Evolutionary conservation across 1,140 invertebrate species (phyloP).

Genomic region (Heliconius himera): DNA sequence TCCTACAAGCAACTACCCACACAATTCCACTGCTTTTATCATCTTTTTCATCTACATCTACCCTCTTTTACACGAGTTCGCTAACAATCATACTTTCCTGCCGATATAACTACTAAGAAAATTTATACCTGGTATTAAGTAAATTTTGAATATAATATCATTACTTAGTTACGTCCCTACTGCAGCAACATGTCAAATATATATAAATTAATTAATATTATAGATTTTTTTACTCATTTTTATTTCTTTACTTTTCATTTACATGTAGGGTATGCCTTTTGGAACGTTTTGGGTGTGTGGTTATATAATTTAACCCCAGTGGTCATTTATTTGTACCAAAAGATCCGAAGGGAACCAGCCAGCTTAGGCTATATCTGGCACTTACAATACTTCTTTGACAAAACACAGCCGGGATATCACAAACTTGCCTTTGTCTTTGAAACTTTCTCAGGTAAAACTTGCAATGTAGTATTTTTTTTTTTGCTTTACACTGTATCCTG

Average conservation of each 20-base stretch:
- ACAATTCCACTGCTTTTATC: too few relatives aligned
- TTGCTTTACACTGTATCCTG: too few relatives aligned
- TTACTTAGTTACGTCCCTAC: not conserved
- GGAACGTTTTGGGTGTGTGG: constrained; percentile 64
- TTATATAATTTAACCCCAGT: constrained; percentile 66
- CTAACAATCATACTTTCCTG: too few relatives aligned
- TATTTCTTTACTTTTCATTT: not conserved
- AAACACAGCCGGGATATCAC: constrained; percentile 58
- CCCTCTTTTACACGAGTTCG: too few relatives aligned
- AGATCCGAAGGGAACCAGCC: constrained; percentile 46
- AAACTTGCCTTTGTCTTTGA: constrained; percentile 61
- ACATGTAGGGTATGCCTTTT: constrained; percentile 59
- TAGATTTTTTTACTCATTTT: not conserved
- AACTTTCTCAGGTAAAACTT: constrained; percentile 55
- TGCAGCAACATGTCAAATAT: not conserved
- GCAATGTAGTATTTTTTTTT: not conserved
- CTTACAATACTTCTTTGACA: constrained; percentile 66
- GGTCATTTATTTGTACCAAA: constrained; percentile 54
- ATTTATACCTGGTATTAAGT: too few relatives aligned
- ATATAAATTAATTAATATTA: not conserved
- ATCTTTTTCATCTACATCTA: too few relatives aligned
- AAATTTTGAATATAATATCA: too few relatives aligned
- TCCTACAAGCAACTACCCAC: too few relatives aligned
- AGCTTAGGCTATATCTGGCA: constrained; percentile 65
- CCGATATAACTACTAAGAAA: too few relatives aligned